Conservation (phyloP, 2,797 vertebrate species). For the Betta splendens region DNA sequence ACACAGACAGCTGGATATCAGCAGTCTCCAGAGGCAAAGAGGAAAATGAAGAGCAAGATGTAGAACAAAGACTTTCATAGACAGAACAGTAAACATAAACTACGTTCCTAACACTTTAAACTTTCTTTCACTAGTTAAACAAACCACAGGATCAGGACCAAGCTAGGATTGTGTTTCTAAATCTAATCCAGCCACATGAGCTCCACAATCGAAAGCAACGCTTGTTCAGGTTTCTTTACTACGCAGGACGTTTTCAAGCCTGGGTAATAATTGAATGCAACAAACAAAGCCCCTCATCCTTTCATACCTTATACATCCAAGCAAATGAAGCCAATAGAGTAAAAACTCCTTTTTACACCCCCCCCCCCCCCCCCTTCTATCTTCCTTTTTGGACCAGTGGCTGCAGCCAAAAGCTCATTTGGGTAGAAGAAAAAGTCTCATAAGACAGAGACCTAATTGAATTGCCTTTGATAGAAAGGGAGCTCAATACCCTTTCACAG, state of each 20-base stretch:
- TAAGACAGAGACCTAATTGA: conserved; percentile 71
- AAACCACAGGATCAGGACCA: conserved; percentile 19
- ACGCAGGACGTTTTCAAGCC: conserved; percentile 22
- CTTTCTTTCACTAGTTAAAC: conserved; percentile 10
- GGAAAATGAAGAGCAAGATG: conserved; percentile 24
- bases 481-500: conserved; percentile 69
- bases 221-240: conserved; percentile 20
- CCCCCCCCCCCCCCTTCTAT: conserved; percentile 1
- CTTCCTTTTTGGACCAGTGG: conserved; percentile 38
- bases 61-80: conserved; percentile 48
- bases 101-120: conserved; percentile 3
- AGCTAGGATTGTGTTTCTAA: conserved; percentile 1
- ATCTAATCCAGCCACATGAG: conserved; percentile 6
- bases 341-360: conserved; percentile 60
- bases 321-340: conserved; percentile 58
- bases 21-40: conserved; percentile 54
- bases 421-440: conserved; percentile 56
- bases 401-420: conserved; percentile 61
- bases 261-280: conserved; percentile 14
- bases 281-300: conserved; percentile 44
- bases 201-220: conserved; percentile 16
- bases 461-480: conserved; percentile 69
- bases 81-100: conserved; percentile 20
- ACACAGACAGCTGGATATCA: conserved; percentile 72
- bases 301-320: conserved; percentile 45